These are phyloP conservation scores for Lucilia sericata DNA, from an alignment of 1,140 invertebrate species.

Conservation along the genomic window DNA sequence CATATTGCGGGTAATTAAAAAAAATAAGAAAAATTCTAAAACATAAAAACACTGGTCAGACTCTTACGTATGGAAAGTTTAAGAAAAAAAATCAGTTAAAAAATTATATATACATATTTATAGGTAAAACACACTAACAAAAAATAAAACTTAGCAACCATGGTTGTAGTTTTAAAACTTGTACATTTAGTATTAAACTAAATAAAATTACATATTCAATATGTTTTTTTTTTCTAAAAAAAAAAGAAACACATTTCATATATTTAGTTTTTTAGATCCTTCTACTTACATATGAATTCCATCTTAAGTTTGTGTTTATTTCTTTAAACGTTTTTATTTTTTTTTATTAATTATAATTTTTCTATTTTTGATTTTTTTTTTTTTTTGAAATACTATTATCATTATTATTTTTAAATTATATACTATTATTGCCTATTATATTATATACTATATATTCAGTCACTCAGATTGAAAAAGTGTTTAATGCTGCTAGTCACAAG, in stretches of 20 bases:
- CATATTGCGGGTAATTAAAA: background rate
- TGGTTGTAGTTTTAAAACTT: background rate
- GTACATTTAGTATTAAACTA: background rate
- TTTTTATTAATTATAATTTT: slow-evolving; percentile 3
- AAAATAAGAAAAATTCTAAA: background rate
- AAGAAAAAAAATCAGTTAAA: background rate
- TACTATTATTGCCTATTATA: slow-evolving; percentile 38
- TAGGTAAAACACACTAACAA: slow-evolving; percentile 3
- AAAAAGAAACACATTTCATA: background rate
- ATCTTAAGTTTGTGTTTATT: slow-evolving; percentile 29
- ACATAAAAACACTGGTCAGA: background rate
- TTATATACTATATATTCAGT: slow-evolving; percentile 74
- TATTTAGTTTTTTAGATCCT: slow-evolving; percentile 18
- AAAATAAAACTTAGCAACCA: background rate
- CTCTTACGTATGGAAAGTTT: slow-evolving; percentile 13
- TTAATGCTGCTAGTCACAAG: slow-evolving; percentile 93
- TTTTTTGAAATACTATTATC: slow-evolving; percentile 5
- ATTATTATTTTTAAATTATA: slow-evolving; percentile 53
- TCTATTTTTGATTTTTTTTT: slow-evolving; percentile 33
- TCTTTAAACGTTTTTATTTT: slow-evolving; percentile 17
- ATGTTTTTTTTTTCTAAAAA: no score
- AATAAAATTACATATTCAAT: background rate
- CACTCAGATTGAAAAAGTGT: slow-evolving; percentile 97
- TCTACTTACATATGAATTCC: background rate
- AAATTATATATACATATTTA: background rate